These are phyloP conservation scores for Nymphicus hollandicus DNA, from an alignment of 2,113 vertebrate species.

Conservation along the genomic window DNA sequence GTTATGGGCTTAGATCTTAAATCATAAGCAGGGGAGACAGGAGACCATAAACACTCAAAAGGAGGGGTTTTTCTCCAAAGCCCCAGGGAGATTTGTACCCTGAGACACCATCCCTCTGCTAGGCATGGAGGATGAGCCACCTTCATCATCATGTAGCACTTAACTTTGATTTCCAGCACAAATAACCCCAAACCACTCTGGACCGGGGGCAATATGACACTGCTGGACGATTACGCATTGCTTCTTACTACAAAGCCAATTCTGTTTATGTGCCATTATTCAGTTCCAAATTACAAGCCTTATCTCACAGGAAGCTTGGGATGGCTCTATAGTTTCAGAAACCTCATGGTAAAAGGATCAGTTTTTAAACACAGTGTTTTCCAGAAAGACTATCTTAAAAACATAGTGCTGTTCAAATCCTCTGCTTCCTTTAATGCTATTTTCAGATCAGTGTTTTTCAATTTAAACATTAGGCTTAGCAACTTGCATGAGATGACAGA, in stretches of 20 bases:
- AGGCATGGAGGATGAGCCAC: background rate
- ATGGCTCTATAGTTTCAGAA: constrained; percentile 40
- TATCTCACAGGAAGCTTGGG: constrained; percentile 57
- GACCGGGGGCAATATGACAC: background rate
- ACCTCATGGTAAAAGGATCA: constrained; percentile 47
- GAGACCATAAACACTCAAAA: background rate
- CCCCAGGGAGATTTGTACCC: background rate
- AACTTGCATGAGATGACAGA: constrained; percentile 59
- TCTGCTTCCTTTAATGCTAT: constrained; percentile 76
- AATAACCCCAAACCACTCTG: background rate
- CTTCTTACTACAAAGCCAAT: constrained; percentile 36
- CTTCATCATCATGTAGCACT: background rate
- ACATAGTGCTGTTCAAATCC: constrained; percentile 74
- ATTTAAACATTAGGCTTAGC: constrained; percentile 75
- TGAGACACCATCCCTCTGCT: background rate
- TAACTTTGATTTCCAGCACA: background rate
- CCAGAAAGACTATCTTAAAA: constrained; percentile 67
- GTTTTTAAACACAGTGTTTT: constrained; percentile 69
- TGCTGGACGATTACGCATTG: background rate
- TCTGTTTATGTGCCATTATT: constrained; percentile 17
- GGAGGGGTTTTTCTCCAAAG: background rate
- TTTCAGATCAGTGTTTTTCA: constrained; percentile 70
- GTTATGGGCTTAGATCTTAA: background rate
- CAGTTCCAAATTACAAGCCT: constrained; percentile 67
- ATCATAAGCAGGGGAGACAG: background rate